A percentile compares a stretch with the other conserved stretches of the same genome.
Evolutionary conservation across 2,888 invertebrate species (phyloP).

Genomic region (Hirtodrosophila duncani): DNA sequence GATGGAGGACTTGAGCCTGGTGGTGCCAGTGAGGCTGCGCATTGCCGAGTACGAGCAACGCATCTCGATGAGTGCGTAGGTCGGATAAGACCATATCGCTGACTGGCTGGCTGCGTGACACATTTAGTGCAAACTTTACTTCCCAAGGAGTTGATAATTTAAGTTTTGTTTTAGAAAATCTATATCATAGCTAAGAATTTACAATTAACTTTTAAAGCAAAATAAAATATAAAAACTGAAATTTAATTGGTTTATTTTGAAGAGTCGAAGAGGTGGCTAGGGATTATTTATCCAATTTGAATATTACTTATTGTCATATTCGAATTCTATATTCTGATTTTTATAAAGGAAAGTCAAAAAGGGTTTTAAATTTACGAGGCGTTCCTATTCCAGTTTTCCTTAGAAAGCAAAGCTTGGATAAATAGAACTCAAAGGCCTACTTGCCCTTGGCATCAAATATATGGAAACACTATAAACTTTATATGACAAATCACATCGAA

Average conservation of each 20-base stretch:
- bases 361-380: too few relatives aligned
- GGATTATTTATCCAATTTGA: background rate
- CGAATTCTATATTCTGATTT: too few relatives aligned
- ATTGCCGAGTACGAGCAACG: slow-evolving; percentile 74
- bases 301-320: too few relatives aligned
- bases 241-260: background rate
- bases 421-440: too few relatives aligned
- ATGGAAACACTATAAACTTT: background rate
- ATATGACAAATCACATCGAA: slow-evolving; percentile 12
- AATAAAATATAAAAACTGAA: slow-evolving; percentile 4
- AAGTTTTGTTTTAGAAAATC: background rate
- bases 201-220: slow-evolving; percentile 18
- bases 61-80: slow-evolving; percentile 53
- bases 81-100: background rate
- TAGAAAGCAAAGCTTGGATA: too few relatives aligned
- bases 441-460: too few relatives aligned
- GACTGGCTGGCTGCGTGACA: background rate
- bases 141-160: slow-evolving; percentile 44
- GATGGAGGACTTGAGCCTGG: slow-evolving; percentile 75
- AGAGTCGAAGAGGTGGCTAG: background rate
- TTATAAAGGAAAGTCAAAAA: too few relatives aligned
- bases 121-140: slow-evolving; percentile 27
- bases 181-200: too few relatives aligned
- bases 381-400: too few relatives aligned
- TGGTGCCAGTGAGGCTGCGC: slow-evolving; percentile 72